Conservation (phyloP, 2,797 vertebrate species). For the Scolopax rusticola region DNA sequence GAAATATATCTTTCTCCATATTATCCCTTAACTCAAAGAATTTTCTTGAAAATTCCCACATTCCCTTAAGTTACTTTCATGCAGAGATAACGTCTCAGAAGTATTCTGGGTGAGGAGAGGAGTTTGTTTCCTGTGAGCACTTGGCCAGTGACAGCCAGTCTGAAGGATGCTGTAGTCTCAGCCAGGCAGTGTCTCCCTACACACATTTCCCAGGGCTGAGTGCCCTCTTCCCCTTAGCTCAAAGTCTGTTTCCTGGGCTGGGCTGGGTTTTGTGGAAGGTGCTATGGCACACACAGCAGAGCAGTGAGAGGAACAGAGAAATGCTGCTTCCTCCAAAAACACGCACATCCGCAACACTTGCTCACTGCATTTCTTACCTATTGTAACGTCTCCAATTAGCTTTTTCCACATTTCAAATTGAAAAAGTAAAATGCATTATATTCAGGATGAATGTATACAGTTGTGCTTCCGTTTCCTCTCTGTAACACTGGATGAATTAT, state of each 20-base stretch:
- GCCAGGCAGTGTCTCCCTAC: neutral
- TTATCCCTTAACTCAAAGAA: neutral
- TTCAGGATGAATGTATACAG: neutral
- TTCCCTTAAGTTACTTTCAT: neutral
- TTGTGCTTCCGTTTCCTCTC: neutral
- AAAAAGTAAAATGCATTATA: neutral
- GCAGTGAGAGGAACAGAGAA: neutral
- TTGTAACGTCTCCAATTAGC: neutral
- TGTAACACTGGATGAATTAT: neutral
- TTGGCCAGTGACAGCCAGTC: neutral
- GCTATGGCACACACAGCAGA: neutral
- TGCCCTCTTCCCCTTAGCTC: neutral
- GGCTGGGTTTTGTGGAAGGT: neutral
- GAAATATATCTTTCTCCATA: neutral
- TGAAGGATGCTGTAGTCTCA: neutral
- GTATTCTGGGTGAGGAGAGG: neutral
- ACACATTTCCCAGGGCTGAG: neutral
- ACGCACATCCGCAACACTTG: accelerated
- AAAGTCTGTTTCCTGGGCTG: neutral
- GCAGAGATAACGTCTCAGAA: neutral
- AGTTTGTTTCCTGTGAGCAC: neutral
- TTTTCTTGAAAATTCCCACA: neutral
- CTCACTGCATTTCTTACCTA: neutral
- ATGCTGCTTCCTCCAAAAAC: neutral
- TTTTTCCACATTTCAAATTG: neutral